Base-by-base conservation (phyloP, 92 coral and sea anemone species). In the Siderastrea radians region DNA sequence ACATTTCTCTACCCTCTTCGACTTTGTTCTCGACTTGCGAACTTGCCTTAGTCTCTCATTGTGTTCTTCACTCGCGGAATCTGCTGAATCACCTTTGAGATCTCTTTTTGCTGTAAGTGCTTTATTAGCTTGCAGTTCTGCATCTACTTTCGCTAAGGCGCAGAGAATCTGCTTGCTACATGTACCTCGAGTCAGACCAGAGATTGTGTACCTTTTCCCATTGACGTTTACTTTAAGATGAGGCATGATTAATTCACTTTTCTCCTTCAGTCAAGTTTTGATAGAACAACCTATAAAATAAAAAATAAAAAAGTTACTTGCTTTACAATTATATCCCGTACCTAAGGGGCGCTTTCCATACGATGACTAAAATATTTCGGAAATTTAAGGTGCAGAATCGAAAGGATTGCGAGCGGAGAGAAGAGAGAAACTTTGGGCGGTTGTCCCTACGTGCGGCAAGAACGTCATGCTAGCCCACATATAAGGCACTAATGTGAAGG, bases 111-210 rank as follows among this genome's bases (percentile, higher is more conserved):
- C 45, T 43, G 17, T 26, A 12, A 26, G 26, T 43, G 63, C 10
- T 17, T 52, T 58, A n/a, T 54, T 48, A 3, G 68, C 49, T 14
- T 69, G 68, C 46, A 75, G 14, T 77, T 85, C 89, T 44, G 83
- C 78, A 54, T 95, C 90, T 26, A 94, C 90, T 66, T 93, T 90
- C 46, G 98, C 98, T 79, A 95, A 74, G 17, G 98, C 92, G 67
- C 92, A 95, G 38, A 95, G 87, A 2, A 95, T 90, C 80, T 91
- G 93, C 54, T 93, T 95, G 85, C 94, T 95, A 81, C 95, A 89
- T 6, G 96, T 85, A 0, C 72, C 58, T 3, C 92, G 91, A 6
- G 92, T 85, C 59, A 95, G n/a, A 8, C 98, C 98, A 43, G 98
- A 95, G 48, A 95, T 86, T 49, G 93, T 86, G 87, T 91, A 95